A percentile compares a stretch with the other conserved stretches of the same genome.
These are phyloP conservation scores for Ochotona curzoniae DNA, from an alignment of 2,113 vertebrate species.

Conservation along the genomic window DNA sequence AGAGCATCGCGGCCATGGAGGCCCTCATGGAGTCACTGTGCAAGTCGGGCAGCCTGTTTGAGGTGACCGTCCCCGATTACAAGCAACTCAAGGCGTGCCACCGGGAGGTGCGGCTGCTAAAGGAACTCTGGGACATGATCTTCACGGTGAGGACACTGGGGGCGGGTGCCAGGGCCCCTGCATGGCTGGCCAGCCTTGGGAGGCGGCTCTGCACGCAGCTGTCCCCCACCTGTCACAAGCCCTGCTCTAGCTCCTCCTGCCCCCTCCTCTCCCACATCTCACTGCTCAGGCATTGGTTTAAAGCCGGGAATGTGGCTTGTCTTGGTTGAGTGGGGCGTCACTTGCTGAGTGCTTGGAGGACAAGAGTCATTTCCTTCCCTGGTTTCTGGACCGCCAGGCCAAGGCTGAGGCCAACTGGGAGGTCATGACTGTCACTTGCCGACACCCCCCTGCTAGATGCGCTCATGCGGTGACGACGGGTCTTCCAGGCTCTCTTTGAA, in stretches of 20 bases:
- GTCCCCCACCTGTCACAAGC: rapidly evolving
- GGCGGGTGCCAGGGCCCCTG: too few relatives aligned
- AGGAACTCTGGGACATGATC: slow-evolving; percentile 89
- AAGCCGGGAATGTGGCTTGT: background rate
- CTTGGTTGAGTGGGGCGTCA: background rate
- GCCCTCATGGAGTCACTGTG: slow-evolving; percentile 76
- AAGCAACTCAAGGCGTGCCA: slow-evolving; percentile 84
- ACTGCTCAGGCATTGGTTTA: background rate
- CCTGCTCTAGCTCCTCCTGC: background rate
- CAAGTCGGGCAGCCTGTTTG: slow-evolving; percentile 83
- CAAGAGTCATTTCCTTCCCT: background rate
- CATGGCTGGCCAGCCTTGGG: too few relatives aligned
- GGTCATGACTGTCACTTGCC: too few relatives aligned
- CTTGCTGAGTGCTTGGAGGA: background rate
- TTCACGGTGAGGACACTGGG: slow-evolving; percentile 78
- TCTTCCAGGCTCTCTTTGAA: background rate
- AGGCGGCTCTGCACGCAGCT: too few relatives aligned
- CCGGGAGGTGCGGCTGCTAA: slow-evolving; percentile 84
- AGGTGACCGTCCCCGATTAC: slow-evolving; percentile 83
- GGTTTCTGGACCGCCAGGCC: background rate
- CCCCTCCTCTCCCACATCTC: background rate
- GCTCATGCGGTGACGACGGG: too few relatives aligned
- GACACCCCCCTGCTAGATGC: too few relatives aligned
- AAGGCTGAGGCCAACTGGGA: background rate
- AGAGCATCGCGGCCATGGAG: slow-evolving; percentile 77